Percentiles rank a stretch among this genome's conserved stretches.
phyloP scores from a whole-genome alignment of 2,888 invertebrate genomes.

The Harpalus rubripes region DNA sequence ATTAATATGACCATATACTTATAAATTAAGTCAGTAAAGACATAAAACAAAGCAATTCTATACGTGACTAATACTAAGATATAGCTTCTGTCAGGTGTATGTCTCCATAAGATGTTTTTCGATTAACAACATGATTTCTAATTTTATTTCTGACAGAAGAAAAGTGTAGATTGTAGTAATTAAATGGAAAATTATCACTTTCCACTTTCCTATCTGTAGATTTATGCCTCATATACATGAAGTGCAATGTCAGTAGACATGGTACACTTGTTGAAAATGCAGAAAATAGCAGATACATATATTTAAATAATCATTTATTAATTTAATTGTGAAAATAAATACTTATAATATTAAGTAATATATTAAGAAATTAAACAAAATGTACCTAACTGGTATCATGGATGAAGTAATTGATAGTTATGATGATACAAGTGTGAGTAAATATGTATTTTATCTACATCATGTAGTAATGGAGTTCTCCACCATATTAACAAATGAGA shows the following conservation, averaged over 20 bases:
- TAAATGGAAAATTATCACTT: constrained; percentile 18
- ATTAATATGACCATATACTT: background rate
- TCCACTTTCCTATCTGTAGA: constrained; percentile 25
- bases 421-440: too few species aligned
- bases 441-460: too few species aligned
- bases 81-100: background rate
- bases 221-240: background rate
- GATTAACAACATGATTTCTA: constrained; percentile 39
- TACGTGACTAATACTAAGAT: background rate
- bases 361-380: too few species aligned
- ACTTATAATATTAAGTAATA: too few species aligned
- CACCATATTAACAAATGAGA: too few species aligned
- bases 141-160: constrained; percentile 12
- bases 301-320: too few species aligned
- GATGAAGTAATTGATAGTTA: too few species aligned
- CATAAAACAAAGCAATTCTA: background rate
- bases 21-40: constrained; percentile 1
- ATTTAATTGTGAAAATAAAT: too few species aligned
- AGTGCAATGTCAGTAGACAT: background rate
- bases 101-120: background rate
- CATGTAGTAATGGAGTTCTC: too few species aligned
- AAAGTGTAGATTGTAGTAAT: constrained; percentile 29
- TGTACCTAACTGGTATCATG: too few species aligned
- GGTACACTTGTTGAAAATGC: background rate
- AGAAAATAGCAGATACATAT: too few species aligned